Evolutionary conservation across 30 jellyfish, hydroid and myxozoan genomes (phyloP).

Genomic region (Cassiopea andromeda): DNA sequence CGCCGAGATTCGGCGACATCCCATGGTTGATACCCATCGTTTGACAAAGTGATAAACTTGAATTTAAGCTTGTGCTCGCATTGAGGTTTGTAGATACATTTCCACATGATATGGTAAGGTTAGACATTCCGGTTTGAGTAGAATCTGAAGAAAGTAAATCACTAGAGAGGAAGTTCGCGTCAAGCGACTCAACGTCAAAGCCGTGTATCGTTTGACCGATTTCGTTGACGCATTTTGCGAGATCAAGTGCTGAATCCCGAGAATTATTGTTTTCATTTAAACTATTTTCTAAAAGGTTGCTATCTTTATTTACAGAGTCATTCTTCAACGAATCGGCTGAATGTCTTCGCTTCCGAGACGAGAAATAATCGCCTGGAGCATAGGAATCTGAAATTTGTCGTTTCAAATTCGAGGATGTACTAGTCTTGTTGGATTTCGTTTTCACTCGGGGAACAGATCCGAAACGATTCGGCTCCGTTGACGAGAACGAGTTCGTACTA

Average conservation of each 20-base stretch:
- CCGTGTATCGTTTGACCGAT: slow-evolving; percentile 56
- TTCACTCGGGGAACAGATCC: slow-evolving; percentile 77
- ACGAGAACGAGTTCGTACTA: slow-evolving; percentile 37
- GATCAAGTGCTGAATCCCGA: slow-evolving; percentile 33
- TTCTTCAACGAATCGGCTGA: slow-evolving; percentile 52
- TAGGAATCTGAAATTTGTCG: slow-evolving; percentile 48
- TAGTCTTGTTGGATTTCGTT: slow-evolving; percentile 46
- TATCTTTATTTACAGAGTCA: slow-evolving; percentile 24
- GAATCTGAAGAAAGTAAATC: slow-evolving; percentile 49
- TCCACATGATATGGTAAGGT: slow-evolving; percentile 53
- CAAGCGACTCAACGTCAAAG: slow-evolving; percentile 60
- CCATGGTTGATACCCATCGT: slow-evolving; percentile 66
- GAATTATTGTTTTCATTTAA: slow-evolving; percentile 34
- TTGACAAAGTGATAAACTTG: slow-evolving; percentile 79
- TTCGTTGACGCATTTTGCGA: slow-evolving; percentile 49
- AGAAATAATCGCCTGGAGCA: slow-evolving; percentile 19
- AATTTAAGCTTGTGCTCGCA: slow-evolving; percentile 44
- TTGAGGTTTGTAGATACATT: slow-evolving; percentile 44
- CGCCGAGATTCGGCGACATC: slow-evolving; percentile 14
- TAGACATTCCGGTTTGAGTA: slow-evolving; percentile 44
- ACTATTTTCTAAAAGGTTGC: slow-evolving; percentile 6
- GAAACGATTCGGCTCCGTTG: slow-evolving; percentile 37
- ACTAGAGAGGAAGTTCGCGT: slow-evolving; percentile 46
- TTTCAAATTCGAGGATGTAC: slow-evolving; percentile 11
- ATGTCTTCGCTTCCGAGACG: slow-evolving; percentile 69